Conservation (phyloP, 1,140 invertebrate genomes). For the Musca domestica region DNA sequence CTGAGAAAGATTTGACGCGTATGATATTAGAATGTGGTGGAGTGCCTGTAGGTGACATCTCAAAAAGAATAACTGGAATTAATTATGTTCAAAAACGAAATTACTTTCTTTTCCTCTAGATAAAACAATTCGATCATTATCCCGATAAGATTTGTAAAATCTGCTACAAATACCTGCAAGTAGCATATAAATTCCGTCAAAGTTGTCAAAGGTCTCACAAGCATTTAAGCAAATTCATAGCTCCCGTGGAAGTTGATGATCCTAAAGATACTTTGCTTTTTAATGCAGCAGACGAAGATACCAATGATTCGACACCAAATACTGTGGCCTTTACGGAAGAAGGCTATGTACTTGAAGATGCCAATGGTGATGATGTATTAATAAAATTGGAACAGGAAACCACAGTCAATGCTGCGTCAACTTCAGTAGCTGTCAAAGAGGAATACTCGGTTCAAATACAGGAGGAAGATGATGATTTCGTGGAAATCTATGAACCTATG, state of each 20-base stretch:
- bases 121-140: slow-evolving; percentile 49
- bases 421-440: not conserved
- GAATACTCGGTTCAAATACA: slow-evolving; percentile 9
- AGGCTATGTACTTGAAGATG: slow-evolving; percentile 15
- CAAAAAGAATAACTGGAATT: not conserved
- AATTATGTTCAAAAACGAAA: too few species aligned
- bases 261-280: not conserved
- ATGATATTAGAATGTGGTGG: slow-evolving; percentile 50
- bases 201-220: slow-evolving; percentile 47
- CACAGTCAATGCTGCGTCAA: not conserved
- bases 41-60: slow-evolving; percentile 41
- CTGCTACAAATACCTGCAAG: slow-evolving; percentile 38
- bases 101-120: slow-evolving; percentile 29
- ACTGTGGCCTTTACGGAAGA: slow-evolving; percentile 26
- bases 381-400: slow-evolving; percentile 14
- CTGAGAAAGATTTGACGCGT: slow-evolving; percentile 46
- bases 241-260: slow-evolving; percentile 42
- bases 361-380: slow-evolving; percentile 13
- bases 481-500: slow-evolving; percentile 21
- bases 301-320: slow-evolving; percentile 31
- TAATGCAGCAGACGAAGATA: not conserved
- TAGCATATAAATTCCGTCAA: slow-evolving; percentile 42
- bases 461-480: slow-evolving; percentile 12
- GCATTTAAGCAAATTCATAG: slow-evolving; percentile 46
- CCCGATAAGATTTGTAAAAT: slow-evolving; percentile 49